These are phyloP conservation scores for Sebastes nivosus DNA, from an alignment of 2,797 vertebrate genomes.

Conservation along the genomic window DNA sequence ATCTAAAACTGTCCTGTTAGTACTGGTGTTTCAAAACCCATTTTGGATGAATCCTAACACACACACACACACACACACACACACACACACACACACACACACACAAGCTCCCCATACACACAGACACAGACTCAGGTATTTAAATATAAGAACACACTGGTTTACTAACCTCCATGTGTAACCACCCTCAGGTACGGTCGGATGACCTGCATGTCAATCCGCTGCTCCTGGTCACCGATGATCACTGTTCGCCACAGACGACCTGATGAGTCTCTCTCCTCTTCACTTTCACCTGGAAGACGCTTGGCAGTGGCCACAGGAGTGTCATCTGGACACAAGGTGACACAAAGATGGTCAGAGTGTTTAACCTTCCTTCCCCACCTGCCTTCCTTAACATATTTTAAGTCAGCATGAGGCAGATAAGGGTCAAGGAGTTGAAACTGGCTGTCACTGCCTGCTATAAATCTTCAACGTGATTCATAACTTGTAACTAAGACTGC, in stretches of 20 bases:
- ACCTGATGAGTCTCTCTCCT: conserved; percentile 83
- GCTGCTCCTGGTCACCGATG: conserved; percentile 94
- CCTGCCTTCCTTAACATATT: not conserved
- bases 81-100: not conserved
- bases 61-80: not conserved
- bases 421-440: not conserved
- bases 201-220: conserved; percentile 97
- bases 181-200: conserved; percentile 96
- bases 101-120: not conserved
- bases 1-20: not conserved
- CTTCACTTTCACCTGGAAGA: conserved; percentile 88
- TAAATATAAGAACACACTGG: not conserved
- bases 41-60: not conserved
- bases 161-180: conserved; percentile 91
- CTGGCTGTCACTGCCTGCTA: not conserved
- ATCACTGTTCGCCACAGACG: conserved; percentile 95
- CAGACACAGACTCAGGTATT: not conserved
- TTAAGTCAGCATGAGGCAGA: not conserved
- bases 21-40: not conserved
- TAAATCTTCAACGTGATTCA: not conserved
- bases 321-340: conserved; percentile 87
- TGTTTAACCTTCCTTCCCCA: conserved; percentile 32
- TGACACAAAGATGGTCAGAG: not conserved
- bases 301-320: conserved; percentile 92
- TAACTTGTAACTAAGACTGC: too few species aligned